Percentiles rank a stretch among this genome's conserved stretches.
Conservation (phyloP, 2,888 invertebrate species). For the Diaprepes abbreviatus region DNA sequence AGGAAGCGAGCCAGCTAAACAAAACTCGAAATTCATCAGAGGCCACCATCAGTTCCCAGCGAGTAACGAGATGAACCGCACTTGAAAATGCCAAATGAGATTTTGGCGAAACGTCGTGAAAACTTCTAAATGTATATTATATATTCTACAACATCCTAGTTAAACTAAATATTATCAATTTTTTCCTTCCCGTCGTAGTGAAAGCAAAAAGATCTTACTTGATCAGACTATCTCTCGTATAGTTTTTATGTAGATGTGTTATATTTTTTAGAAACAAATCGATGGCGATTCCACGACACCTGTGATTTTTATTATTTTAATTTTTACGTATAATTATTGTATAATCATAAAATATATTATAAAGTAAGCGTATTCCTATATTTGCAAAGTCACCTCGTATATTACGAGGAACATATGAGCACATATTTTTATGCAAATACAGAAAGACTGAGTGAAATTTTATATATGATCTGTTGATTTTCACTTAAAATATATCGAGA, state of each 20-base stretch:
- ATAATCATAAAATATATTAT: slow-evolving; percentile 62
- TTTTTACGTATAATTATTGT: slow-evolving; percentile 64
- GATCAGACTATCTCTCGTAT: slow-evolving; percentile 55
- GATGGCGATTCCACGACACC: slow-evolving; percentile 70
- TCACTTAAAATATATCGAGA: slow-evolving; percentile 68
- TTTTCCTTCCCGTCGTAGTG: too few species aligned
- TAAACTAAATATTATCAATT: too few species aligned
- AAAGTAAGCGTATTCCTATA: slow-evolving; percentile 63
- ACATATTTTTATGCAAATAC: slow-evolving; percentile 71
- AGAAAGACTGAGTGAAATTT: slow-evolving; percentile 71
- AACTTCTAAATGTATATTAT: too few species aligned
- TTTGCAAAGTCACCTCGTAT: slow-evolving; percentile 67
- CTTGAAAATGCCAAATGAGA: too few species aligned
- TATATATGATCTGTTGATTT: slow-evolving; percentile 69
- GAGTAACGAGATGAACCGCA: too few species aligned
- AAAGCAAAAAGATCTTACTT: slow-evolving; percentile 34
- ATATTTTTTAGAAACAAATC: slow-evolving; percentile 67
- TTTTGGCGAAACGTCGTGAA: too few species aligned
- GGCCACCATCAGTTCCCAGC: too few species aligned
- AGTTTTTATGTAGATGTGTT: slow-evolving; percentile 65
- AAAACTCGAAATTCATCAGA: too few species aligned
- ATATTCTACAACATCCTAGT: too few species aligned
- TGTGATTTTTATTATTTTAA: slow-evolving; percentile 70
- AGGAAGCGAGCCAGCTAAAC: too few species aligned
- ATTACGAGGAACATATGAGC: slow-evolving; percentile 68